Evolutionary conservation across 2,113 vertebrate genomes (phyloP).

Genomic region (Podocnemis expansa): DNA sequence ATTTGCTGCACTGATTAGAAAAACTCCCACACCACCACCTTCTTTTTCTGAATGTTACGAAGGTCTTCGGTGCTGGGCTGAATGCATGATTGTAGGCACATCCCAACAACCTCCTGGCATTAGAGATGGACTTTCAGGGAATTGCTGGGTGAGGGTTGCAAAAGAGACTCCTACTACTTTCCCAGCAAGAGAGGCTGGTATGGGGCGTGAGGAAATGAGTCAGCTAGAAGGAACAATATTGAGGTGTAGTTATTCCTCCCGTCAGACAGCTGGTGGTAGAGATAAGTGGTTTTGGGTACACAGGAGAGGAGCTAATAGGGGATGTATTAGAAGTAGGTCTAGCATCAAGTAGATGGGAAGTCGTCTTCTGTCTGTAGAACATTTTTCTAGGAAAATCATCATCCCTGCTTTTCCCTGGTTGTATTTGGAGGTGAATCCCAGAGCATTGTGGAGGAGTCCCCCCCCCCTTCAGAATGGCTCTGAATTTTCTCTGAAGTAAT

Average conservation of each 20-base stretch:
- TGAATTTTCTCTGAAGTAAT: background rate
- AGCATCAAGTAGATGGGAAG: background rate
- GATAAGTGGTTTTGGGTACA: background rate
- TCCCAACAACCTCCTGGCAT: background rate
- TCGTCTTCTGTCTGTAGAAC: background rate
- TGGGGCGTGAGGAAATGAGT: background rate
- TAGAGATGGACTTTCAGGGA: background rate
- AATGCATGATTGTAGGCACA: background rate
- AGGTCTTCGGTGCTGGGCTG: background rate
- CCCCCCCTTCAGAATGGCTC: background rate
- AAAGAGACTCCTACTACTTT: too few relatives aligned
- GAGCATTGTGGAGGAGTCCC: too few relatives aligned
- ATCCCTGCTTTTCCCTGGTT: too few relatives aligned
- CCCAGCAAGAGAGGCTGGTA: background rate
- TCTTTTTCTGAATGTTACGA: background rate
- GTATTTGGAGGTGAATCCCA: too few relatives aligned
- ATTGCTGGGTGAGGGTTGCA: background rate
- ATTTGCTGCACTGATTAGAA: background rate
- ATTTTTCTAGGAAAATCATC: too few relatives aligned
- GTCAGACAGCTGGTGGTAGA: background rate
- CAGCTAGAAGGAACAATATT: background rate
- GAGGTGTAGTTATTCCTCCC: background rate
- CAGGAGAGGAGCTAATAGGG: background rate
- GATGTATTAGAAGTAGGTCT: background rate
- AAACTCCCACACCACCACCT: background rate